phyloP scores from a whole-genome alignment of 2,888 invertebrate species.

The Xylota sylvarum region DNA sequence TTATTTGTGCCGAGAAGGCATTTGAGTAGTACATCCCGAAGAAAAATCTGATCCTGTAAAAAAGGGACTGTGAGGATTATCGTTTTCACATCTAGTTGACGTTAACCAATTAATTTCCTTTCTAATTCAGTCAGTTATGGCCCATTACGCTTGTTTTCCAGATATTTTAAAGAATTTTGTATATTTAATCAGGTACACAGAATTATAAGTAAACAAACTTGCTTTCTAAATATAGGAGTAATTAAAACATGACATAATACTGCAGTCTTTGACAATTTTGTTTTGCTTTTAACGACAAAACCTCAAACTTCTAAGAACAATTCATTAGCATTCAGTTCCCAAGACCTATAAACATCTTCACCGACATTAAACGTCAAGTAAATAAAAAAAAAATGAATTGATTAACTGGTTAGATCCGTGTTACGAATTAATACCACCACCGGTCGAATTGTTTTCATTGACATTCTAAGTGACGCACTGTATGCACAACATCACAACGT shows the following conservation, averaged over 20 bases:
- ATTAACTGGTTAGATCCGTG: conserved; percentile 47
- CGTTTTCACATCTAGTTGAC: too few relatives aligned
- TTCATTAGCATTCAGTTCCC: conserved; percentile 18
- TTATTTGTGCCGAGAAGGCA: too few relatives aligned
- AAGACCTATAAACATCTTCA: conserved; percentile 13
- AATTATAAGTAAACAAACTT: neutral
- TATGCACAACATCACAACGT: conserved; percentile 3
- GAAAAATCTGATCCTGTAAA: too few relatives aligned
- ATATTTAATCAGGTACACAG: too few relatives aligned
- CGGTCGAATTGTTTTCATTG: conserved; percentile 6
- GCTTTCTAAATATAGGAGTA: neutral
- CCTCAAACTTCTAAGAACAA: conserved; percentile 16
- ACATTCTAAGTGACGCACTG: conserved; percentile 31
- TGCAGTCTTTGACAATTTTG: neutral
- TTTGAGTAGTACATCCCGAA: too few relatives aligned
- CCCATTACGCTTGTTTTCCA: too few relatives aligned
- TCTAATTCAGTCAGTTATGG: too few relatives aligned
- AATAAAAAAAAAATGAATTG: conserved; percentile 33
- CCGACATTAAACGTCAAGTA: conserved; percentile 12
- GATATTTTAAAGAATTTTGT: too few relatives aligned
- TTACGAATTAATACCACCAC: conserved; percentile 41
- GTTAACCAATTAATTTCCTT: too few relatives aligned
- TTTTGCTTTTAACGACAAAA: neutral
- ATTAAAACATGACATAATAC: neutral
- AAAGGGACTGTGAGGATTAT: too few relatives aligned